phyloP scores from a whole-genome alignment of 2,113 vertebrate species.

The Fregata magnificens region DNA sequence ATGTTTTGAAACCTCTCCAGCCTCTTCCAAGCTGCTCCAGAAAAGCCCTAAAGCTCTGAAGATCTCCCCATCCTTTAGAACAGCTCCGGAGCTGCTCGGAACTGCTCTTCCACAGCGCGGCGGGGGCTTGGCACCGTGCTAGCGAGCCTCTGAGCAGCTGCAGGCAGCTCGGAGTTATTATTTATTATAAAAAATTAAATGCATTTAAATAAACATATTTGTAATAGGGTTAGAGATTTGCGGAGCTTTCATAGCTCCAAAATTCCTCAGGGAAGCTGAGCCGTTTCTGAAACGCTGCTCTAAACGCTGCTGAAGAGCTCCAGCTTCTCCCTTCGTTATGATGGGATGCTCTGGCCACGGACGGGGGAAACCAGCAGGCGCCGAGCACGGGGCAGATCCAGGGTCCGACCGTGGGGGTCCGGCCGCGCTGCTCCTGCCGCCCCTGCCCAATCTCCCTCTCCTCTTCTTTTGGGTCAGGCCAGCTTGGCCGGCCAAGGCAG shows the following conservation, averaged over 20 bases:
- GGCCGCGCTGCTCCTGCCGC: too few species aligned
- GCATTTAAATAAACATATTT: neutral
- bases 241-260: neutral
- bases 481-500: neutral
- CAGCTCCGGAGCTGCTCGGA: neutral
- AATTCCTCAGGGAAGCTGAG: neutral
- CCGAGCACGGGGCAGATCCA: fast-evolving
- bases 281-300: neutral
- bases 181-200: neutral
- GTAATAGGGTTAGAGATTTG: neutral
- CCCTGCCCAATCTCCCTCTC: neutral
- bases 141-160: neutral
- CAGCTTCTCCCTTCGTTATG: fast-evolving
- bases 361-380: too few species aligned
- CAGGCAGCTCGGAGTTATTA: neutral
- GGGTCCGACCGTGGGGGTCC: too few species aligned
- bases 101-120: fast-evolving
- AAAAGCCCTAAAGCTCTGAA: neutral
- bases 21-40: neutral
- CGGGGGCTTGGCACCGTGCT: neutral
- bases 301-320: fast-evolving
- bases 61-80: neutral
- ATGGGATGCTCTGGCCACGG: fast-evolving
- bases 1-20: neutral
- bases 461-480: neutral